Conservation (phyloP, 2,888 invertebrate species). For the Biston betularia region DNA sequence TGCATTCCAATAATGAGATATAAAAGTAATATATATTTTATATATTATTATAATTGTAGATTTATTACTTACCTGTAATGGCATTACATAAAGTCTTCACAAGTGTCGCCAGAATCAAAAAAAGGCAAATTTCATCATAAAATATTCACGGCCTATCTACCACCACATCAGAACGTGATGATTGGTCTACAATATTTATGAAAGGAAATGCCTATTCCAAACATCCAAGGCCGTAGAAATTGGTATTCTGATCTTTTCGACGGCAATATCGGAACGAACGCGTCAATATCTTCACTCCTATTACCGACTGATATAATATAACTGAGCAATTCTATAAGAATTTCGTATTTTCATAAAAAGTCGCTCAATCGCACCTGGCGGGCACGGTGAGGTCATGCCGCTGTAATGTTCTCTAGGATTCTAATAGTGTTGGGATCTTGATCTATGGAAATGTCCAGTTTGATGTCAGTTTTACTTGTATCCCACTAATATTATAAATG, state of each 20-base stretch:
- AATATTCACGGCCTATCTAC: slow-evolving; percentile 14
- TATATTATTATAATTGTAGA: too few relatives aligned
- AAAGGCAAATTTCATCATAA: slow-evolving; percentile 3
- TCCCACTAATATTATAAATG: too few relatives aligned
- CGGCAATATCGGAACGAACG: slow-evolving; percentile 21
- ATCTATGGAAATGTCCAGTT: neutral
- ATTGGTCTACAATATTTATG: slow-evolving; percentile 24
- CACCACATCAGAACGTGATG: slow-evolving; percentile 18
- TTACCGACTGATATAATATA: slow-evolving; percentile 22
- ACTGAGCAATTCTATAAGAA: slow-evolving; percentile 31
- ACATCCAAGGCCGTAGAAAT: slow-evolving; percentile 25
- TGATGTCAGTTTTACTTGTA: neutral
- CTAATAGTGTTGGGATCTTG: slow-evolving; percentile 18
- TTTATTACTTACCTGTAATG: too few relatives aligned
- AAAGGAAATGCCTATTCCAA: slow-evolving; percentile 17
- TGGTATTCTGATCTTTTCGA: slow-evolving; percentile 31
- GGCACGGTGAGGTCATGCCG: slow-evolving; percentile 32
- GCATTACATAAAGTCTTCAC: neutral
- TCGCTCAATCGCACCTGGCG: slow-evolving; percentile 38
- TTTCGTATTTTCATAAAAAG: slow-evolving; percentile 36
- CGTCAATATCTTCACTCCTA: slow-evolving; percentile 32
- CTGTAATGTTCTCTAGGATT: slow-evolving; percentile 33
- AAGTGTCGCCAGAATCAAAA: neutral
- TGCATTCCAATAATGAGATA: too few relatives aligned
- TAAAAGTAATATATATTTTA: too few relatives aligned